phyloP scores from a whole-genome alignment of 2,113 vertebrate genomes.

The Rattus rattus region DNA sequence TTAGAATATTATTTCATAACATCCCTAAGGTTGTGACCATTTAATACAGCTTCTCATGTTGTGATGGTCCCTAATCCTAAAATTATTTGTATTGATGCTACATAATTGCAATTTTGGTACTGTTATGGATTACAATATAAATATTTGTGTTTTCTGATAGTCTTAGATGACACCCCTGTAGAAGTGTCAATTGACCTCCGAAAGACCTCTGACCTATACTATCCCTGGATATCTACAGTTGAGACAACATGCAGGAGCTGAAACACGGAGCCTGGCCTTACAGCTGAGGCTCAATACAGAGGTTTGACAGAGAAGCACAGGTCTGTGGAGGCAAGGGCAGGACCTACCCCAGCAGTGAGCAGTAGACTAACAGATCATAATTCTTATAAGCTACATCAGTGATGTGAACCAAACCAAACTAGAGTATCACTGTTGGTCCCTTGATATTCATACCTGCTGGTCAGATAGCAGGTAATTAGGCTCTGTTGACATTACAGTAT shows the following conservation, averaged over 20 bases:
- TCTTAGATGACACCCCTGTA: not conserved
- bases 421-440: no score
- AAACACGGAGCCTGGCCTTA: not conserved
- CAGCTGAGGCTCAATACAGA: not conserved
- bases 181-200: not conserved
- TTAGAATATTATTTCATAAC: not conserved
- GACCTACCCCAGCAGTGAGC: no score
- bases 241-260: not conserved
- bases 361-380: not conserved
- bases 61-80: not conserved
- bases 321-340: not conserved
- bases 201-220: no score
- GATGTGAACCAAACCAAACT: fast-evolving
- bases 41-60: not conserved
- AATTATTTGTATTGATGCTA: not conserved
- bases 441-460: not conserved
- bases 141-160: not conserved
- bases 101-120: not conserved
- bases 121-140: not conserved
- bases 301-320: not conserved
- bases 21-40: not conserved
- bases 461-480: not conserved
- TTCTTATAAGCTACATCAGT: not conserved
- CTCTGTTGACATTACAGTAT: not conserved
- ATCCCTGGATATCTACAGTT: not conserved